Base-by-base conservation (phyloP, 2,888 invertebrate species). In the Thumatha senex region DNA sequence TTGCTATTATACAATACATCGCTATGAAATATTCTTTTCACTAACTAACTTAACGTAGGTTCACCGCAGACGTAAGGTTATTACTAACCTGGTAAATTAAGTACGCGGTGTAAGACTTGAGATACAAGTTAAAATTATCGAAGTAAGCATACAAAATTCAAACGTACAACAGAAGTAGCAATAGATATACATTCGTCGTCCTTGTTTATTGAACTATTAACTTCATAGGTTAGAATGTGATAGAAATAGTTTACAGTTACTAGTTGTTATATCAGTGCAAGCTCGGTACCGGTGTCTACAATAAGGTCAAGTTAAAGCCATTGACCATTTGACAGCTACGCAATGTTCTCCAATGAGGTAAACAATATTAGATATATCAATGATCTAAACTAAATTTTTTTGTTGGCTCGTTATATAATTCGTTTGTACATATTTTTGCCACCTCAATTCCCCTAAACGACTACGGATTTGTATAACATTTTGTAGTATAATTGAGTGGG, bases 1-100 rank as follows among this genome's bases (percentile, higher is more conserved):
- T 72, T 36, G 76, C 78, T 58, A 88, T 62, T 39, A 86, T 62
- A 67, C 86, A 86, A 63, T 77, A 87, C 91, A 91, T 91, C 65
- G 57, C 75, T 48, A 29, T 46, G 46, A 47, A 39, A 29, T 44
- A 36, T 38, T 38, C 40, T 44, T 29, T 14, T 14, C 33, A n/a
- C 2, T 4, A 46, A 14, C 8, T 30, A 24, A 55, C 15, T 29
- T 12, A 30, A 36, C 48, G 50, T 54, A 59, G n/a, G 29, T 30
- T 54, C 56, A 43, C 41, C 42, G 9, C 39, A 45, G 56, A 51
- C 44, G 38, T 40, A 45, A 30, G 57, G 40, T 51, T 31, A 41
- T n/a, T 9, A 59, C 66, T 69, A 56, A 61, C 30, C 57, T 58
- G 7, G n/a, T 8, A 39, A 40, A 4, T 24, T 30, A 29, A 7